phyloP scores from a whole-genome alignment of 2,113 vertebrate species.

The Salminus brasiliensis region DNA sequence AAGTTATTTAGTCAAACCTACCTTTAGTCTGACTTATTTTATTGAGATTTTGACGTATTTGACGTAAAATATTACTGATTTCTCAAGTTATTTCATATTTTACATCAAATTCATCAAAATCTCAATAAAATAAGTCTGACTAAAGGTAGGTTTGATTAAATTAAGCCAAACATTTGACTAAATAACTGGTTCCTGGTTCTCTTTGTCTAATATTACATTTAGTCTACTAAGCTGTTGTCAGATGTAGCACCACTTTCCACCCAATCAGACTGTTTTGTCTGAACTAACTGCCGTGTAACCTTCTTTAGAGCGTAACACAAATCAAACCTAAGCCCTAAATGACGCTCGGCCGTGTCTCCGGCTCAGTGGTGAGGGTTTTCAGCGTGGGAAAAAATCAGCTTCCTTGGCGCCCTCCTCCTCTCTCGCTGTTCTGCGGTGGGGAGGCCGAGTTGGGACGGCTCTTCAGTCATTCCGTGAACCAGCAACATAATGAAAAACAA shows the following conservation, averaged over 20 bases:
- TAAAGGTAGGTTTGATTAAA: too few relatives aligned
- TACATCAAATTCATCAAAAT: too few relatives aligned
- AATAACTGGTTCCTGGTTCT: too few relatives aligned
- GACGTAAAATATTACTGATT: too few relatives aligned
- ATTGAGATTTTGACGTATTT: too few relatives aligned
- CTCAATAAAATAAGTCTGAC: too few relatives aligned
- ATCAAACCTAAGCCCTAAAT: too few relatives aligned
- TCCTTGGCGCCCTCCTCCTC: slow-evolving; percentile 23
- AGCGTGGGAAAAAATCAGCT: slow-evolving; percentile 39
- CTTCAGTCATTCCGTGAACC: slow-evolving; percentile 47
- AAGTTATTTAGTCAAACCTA: too few relatives aligned
- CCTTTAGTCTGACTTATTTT: too few relatives aligned
- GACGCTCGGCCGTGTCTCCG: neutral
- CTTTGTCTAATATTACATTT: too few relatives aligned
- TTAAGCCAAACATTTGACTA: too few relatives aligned
- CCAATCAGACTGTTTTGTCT: neutral
- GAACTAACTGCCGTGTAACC: neutral
- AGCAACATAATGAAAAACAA: slow-evolving; percentile 50
- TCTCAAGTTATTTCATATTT: too few relatives aligned
- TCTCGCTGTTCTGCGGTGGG: slow-evolving; percentile 22
- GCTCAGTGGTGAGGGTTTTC: neutral
- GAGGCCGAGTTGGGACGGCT: slow-evolving; percentile 21
- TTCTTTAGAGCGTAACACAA: neutral
- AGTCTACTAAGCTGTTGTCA: neutral
- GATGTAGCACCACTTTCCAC: neutral